These are phyloP conservation scores for Sarcophaga peregrina DNA, from an alignment of 1,140 invertebrate genomes.

Conservation along the genomic window DNA sequence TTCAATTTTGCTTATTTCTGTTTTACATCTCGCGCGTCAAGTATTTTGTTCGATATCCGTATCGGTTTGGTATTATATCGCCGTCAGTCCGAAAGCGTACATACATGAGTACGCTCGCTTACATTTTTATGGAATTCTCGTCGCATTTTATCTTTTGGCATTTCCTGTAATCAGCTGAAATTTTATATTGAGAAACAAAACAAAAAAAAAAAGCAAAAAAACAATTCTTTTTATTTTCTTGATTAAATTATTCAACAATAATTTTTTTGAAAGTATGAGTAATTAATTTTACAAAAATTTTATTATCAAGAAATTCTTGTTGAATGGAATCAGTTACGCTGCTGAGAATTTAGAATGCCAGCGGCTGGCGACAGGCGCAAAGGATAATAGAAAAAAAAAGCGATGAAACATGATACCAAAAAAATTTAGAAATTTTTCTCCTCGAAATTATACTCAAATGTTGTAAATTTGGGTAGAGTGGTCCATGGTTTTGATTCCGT, in stretches of 20 bases:
- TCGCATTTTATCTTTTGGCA: conserved; percentile 13
- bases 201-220: neutral
- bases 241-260: conserved; percentile 12
- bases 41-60: conserved; percentile 6
- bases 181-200: no score
- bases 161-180: conserved; percentile 22
- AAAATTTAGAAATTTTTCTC: no score
- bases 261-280: neutral
- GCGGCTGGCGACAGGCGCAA: no score
- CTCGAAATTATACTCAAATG: no score
- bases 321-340: no score
- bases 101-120: no score
- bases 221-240: neutral
- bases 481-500: no score
- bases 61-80: neutral
- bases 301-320: no score
- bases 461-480: no score
- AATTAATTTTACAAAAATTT: neutral
- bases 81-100: neutral
- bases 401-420: no score
- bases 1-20: conserved; percentile 1
- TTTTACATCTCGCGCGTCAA: neutral
- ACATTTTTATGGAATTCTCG: neutral
- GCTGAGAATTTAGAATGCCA: no score
- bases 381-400: no score